These are phyloP conservation scores for Tipula helvola DNA, from an alignment of 2,888 invertebrate genomes.

Conservation along the genomic window DNA sequence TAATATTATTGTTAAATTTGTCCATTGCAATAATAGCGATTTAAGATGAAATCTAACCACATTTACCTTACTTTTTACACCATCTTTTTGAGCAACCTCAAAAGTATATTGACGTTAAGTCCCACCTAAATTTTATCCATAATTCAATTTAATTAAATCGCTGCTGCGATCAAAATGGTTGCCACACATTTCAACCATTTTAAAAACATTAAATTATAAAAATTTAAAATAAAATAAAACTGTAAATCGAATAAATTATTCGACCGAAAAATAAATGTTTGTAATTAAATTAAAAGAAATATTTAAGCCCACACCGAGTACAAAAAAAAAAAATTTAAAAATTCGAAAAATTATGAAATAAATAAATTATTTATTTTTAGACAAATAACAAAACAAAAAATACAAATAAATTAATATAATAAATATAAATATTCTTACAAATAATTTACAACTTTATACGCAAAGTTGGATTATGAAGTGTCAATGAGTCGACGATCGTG, in stretches of 20 bases:
- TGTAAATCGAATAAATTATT: not conserved
- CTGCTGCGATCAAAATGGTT: not conserved
- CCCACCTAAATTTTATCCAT: not conserved
- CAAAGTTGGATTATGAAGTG: not conserved
- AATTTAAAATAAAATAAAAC: not conserved
- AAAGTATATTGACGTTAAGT: not conserved
- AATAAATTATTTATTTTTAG: not conserved
- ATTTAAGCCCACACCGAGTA: not conserved
- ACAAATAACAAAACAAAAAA: constrained; percentile 4
- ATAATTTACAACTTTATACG: not conserved
- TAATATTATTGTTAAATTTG: too few species aligned
- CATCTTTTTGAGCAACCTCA: not conserved
- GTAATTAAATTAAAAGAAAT: not conserved
- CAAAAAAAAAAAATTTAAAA: not conserved
- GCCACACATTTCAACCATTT: not conserved
- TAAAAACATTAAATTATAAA: not conserved
- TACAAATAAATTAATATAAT: not conserved
- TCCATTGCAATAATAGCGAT: too few species aligned
- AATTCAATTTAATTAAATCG: not conserved
- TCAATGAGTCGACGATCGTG: not conserved
- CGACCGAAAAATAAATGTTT: not conserved
- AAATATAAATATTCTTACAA: not conserved
- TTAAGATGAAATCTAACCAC: too few species aligned
- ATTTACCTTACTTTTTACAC: too few species aligned
- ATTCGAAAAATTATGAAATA: not conserved